Conservation (phyloP, 2,888 invertebrate species). For the Tetranychus truncatus region DNA sequence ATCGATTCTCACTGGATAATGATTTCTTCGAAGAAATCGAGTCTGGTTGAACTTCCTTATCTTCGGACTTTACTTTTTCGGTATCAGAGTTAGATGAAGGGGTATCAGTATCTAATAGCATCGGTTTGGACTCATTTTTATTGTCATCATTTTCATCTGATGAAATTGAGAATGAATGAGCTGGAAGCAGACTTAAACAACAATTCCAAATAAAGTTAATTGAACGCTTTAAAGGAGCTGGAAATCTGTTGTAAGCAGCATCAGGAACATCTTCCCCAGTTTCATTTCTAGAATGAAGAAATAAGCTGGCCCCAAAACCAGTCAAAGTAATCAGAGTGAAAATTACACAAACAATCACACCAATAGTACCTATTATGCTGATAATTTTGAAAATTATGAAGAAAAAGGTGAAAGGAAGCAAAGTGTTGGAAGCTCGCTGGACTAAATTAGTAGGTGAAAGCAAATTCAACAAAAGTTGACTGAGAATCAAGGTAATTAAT, state of each 20-base stretch:
- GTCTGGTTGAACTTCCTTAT: no score
- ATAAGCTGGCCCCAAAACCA: background rate
- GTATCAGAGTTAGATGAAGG: no score
- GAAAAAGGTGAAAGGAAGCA: conserved; percentile 3
- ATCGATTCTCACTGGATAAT: conserved; percentile 29
- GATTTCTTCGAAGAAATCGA: background rate
- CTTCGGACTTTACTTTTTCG: no score
- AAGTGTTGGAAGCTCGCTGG: background rate
- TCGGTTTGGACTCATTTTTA: background rate
- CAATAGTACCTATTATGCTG: background rate
- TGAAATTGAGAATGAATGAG: background rate
- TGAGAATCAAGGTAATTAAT: background rate
- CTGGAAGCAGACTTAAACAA: background rate
- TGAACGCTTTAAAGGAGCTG: background rate
- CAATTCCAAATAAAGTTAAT: background rate
- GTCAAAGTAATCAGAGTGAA: background rate
- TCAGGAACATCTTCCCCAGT: background rate
- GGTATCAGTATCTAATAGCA: no score
- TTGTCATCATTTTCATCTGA: background rate
- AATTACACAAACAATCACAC: background rate
- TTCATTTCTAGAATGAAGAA: background rate
- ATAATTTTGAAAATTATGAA: background rate
- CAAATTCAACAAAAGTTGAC: background rate
- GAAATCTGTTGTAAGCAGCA: background rate
- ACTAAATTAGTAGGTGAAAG: background rate